Evolutionary conservation across 2,113 vertebrate species (phyloP).

Genomic region (Cinclus mexicanus): DNA sequence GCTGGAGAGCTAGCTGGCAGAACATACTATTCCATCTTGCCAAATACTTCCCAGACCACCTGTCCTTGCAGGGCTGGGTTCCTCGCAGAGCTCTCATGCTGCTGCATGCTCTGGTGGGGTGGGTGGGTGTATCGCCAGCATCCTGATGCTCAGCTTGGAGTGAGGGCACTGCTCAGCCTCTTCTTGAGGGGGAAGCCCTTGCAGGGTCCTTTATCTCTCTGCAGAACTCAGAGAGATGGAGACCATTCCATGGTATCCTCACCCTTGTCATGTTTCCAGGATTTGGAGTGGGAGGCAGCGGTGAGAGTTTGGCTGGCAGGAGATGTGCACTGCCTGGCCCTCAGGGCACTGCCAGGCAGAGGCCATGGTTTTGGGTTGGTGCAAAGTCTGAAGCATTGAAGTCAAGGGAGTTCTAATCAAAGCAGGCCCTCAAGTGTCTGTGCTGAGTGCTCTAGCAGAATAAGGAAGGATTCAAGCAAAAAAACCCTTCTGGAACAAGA

Average conservation of each 20-base stretch:
- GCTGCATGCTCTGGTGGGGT: rapidly evolving
- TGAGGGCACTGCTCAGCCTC: background rate
- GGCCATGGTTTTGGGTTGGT: background rate
- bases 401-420: background rate
- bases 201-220: background rate
- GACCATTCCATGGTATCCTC: background rate
- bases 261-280: background rate
- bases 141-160: background rate
- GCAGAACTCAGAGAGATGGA: background rate
- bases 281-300: background rate
- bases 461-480: background rate
- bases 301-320: background rate
- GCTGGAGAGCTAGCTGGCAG: slow-evolving; percentile 18
- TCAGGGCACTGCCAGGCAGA: background rate
- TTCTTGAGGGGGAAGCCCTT: background rate
- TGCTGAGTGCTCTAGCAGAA: background rate
- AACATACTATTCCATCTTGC: background rate
- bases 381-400: background rate
- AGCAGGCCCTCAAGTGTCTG: background rate
- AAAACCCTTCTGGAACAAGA: slow-evolving; percentile 1
- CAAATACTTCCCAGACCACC: background rate
- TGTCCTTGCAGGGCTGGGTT: background rate
- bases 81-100: background rate
- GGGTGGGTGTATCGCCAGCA: rapidly evolving
- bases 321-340: background rate